Evolutionary conservation across 2,888 invertebrate genomes (phyloP).

Genomic region (Pachymerium ferrugineum): DNA sequence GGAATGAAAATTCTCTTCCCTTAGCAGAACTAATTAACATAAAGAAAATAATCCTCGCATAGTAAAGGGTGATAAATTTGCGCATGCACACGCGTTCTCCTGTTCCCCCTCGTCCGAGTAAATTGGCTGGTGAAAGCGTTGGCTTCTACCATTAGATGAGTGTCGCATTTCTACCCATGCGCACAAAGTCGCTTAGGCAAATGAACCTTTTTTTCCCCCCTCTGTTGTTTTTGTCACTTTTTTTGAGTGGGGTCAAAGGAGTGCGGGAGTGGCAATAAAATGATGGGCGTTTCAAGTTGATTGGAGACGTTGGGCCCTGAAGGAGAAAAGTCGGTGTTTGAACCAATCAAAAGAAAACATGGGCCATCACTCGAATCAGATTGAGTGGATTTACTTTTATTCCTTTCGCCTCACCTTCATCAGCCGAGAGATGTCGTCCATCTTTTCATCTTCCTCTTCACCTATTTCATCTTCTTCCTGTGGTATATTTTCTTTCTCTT

Average conservation of each 20-base stretch:
- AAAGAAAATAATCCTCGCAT: conserved; percentile 13
- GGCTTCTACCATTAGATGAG: too few relatives aligned
- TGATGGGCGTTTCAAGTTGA: background rate
- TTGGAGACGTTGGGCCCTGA: background rate
- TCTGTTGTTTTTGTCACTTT: too few relatives aligned
- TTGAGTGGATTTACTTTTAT: conserved; percentile 2
- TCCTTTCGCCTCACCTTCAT: background rate
- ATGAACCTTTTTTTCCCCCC: too few relatives aligned
- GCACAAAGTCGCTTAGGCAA: background rate
- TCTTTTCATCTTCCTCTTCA: background rate
- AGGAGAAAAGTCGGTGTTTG: too few relatives aligned
- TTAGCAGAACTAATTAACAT: conserved; percentile 2
- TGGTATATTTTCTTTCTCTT: background rate
- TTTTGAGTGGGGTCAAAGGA: too few relatives aligned
- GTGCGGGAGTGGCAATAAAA: too few relatives aligned
- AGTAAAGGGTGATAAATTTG: background rate
- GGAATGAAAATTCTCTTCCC: background rate
- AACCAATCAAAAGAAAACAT: conserved; percentile 2
- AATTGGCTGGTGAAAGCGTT: background rate
- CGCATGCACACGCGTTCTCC: background rate
- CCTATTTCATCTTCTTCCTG: background rate
- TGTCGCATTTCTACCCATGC: background rate
- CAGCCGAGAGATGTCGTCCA: background rate
- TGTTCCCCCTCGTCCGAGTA: background rate
- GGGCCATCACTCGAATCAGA: background rate